Percentiles rank a stretch among this genome's conserved stretches.
Conservation (phyloP, 1,140 invertebrate species). For the Choristoneura fumiferana region DNA sequence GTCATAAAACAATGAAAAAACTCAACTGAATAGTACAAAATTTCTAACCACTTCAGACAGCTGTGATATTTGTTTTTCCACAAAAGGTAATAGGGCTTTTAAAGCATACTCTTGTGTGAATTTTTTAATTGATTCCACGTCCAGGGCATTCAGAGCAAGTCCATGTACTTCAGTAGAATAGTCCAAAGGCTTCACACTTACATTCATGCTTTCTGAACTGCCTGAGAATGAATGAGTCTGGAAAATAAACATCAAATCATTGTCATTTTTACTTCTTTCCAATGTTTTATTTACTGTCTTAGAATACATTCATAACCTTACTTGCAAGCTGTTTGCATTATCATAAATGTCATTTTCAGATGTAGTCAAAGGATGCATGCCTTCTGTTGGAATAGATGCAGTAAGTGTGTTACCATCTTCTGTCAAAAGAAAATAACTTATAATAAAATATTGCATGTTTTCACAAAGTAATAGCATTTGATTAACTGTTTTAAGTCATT, state of each 20-base stretch:
- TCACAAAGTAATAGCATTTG: too few species aligned
- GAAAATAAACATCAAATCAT: conserved; percentile 32
- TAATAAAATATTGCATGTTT: neutral
- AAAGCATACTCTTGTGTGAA: conserved; percentile 93
- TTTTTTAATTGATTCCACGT: conserved; percentile 90
- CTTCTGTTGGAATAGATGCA: conserved; percentile 41
- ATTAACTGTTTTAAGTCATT: too few species aligned
- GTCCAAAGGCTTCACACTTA: conserved; percentile 82
- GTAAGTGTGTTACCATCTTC: conserved; percentile 34
- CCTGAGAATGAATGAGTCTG: conserved; percentile 77
- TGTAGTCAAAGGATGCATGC: conserved; percentile 52
- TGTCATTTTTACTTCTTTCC: neutral
- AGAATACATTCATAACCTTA: conserved; percentile 30
- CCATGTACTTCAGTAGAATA: conserved; percentile 82
- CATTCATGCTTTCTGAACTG: conserved; percentile 79
- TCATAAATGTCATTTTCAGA: conserved; percentile 73
- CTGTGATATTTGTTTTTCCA: conserved; percentile 91
- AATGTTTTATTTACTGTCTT: neutral
- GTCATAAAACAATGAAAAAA: too few species aligned
- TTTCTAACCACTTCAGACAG: conserved; percentile 89
- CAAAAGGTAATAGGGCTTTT: conserved; percentile 92
- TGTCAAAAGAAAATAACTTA: conserved; percentile 29
- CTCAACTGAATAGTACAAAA: conserved; percentile 13
- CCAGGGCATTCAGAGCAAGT: conserved; percentile 86
- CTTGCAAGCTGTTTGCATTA: conserved; percentile 82